phyloP scores from a whole-genome alignment of 1,140 invertebrate genomes.

The Drosophila pandora region DNA sequence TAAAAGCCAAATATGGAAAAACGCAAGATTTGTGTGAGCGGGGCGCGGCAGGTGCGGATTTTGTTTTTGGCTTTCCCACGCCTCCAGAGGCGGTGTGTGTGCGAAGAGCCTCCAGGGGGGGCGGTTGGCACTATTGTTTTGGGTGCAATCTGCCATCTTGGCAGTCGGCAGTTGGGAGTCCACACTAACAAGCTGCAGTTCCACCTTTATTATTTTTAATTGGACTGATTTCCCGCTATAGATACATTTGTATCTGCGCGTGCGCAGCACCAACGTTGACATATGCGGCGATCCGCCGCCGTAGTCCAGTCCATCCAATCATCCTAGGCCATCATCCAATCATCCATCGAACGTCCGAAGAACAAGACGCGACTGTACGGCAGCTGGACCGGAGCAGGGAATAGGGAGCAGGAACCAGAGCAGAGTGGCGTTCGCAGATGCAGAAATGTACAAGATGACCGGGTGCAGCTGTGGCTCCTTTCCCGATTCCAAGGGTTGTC shows the following conservation, averaged over 20 bases:
- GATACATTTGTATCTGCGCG: constrained; percentile 74
- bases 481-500: constrained; percentile 63
- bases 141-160: constrained; percentile 75
- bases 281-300: constrained; percentile 49
- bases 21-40: constrained; percentile 16
- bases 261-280: constrained; percentile 48
- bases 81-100: constrained; percentile 22
- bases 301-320: constrained; percentile 53
- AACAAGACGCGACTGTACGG: constrained; percentile 18
- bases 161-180: constrained; percentile 19
- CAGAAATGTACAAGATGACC: constrained; percentile 39
- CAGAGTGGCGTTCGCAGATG: constrained; percentile 4
- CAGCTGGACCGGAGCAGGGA: constrained; percentile 19
- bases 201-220: constrained; percentile 80
- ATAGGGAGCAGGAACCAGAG: neutral
- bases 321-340: constrained; percentile 72
- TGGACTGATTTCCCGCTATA: constrained; percentile 77
- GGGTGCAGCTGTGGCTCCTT: constrained; percentile 42
- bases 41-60: constrained; percentile 67
- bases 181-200: constrained; percentile 70
- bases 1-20: constrained; percentile 42
- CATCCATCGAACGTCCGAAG: neutral
- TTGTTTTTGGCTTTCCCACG: constrained; percentile 64
- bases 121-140: constrained; percentile 60
- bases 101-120: constrained; percentile 2